A percentile compares a stretch with the other conserved stretches of the same genome.
Conservation (phyloP, 2,113 vertebrate genomes). For the Anoura caudifer region DNA sequence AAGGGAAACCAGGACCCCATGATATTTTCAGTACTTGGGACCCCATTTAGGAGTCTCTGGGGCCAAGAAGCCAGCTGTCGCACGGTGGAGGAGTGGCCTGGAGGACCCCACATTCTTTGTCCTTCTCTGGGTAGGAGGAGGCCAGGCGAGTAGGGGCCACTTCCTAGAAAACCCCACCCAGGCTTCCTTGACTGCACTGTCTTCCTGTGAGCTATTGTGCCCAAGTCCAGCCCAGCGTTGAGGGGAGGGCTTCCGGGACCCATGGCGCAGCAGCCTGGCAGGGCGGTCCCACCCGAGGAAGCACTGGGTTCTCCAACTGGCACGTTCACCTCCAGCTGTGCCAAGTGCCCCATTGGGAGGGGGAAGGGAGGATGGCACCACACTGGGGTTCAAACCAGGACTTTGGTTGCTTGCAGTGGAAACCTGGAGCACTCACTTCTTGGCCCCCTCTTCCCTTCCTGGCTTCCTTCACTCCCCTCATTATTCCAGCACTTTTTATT, state of each 20-base stretch:
- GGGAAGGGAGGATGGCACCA: neutral
- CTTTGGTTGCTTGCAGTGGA: neutral
- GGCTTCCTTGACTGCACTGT: neutral
- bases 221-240: neutral
- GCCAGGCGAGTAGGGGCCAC: neutral
- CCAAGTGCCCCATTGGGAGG: slow-evolving; percentile 43
- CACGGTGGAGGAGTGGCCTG: fast-evolving
- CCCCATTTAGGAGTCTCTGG: neutral
- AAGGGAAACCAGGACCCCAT: neutral
- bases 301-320: slow-evolving; percentile 27
- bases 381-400: neutral
- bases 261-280: slow-evolving; percentile 49
- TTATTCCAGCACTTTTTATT: neutral
- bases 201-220: slow-evolving; percentile 64
- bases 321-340: slow-evolving; percentile 49
- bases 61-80: neutral
- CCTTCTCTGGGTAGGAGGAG: neutral
- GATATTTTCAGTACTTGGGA: neutral
- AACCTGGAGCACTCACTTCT: neutral
- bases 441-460: neutral
- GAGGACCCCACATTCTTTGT: neutral
- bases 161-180: slow-evolving; percentile 69
- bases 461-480: neutral
- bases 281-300: slow-evolving; percentile 39
- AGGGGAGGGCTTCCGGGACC: slow-evolving; percentile 54